Percentiles rank a stretch among this genome's conserved stretches.
Evolutionary conservation across 2,888 invertebrate genomes (phyloP).

Genomic region (Bimastos eiseni): DNA sequence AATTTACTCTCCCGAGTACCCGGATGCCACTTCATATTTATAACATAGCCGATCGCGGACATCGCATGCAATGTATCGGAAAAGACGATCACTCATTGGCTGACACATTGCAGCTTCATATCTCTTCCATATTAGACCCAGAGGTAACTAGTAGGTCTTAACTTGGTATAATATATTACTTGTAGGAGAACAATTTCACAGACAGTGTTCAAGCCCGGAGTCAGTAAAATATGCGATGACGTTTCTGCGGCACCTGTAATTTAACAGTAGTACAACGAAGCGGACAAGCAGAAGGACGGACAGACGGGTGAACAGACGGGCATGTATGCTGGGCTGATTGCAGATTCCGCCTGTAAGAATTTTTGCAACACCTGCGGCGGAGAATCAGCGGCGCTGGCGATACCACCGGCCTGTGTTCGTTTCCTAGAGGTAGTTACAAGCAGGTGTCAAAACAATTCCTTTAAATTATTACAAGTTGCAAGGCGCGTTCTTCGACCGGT

Average conservation of each 20-base stretch:
- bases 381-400: not conserved
- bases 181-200: not conserved
- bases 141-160: too few relatives aligned
- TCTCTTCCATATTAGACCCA: too few relatives aligned
- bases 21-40: too few relatives aligned
- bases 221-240: not conserved
- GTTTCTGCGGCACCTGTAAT: not conserved
- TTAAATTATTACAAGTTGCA: conserved; percentile 13
- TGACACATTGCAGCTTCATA: too few relatives aligned
- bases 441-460: conserved; percentile 6
- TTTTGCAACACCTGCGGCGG: not conserved
- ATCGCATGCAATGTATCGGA: too few relatives aligned
- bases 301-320: not conserved
- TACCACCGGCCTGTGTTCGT: not conserved
- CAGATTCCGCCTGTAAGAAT: not conserved
- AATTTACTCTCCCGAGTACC: too few relatives aligned
- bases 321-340: not conserved
- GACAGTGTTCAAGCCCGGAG: not conserved
- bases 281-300: too few relatives aligned
- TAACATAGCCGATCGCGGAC: too few relatives aligned
- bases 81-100: too few relatives aligned
- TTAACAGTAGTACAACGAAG: not conserved
- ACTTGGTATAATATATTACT: not conserved
- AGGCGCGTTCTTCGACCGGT: not conserved
- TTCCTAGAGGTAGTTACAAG: conserved; percentile 7